Percentiles rank a stretch among this genome's conserved stretches.
These are phyloP conservation scores for Enteromius viviparus DNA, from an alignment of 2,797 vertebrate genomes.

Conservation along the genomic window DNA sequence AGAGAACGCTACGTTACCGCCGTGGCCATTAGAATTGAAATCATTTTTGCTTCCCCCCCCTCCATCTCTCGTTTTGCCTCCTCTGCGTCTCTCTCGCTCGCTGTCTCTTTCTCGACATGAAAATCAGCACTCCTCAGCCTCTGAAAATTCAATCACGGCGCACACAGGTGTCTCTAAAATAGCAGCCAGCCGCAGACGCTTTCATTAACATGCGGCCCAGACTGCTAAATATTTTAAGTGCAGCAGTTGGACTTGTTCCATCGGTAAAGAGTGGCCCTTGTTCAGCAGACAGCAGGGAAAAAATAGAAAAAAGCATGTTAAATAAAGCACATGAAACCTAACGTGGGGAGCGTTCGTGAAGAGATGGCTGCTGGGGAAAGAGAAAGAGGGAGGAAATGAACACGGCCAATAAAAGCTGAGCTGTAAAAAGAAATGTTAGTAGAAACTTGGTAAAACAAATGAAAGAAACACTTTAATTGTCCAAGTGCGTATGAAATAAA, in stretches of 20 bases:
- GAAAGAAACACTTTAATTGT: not conserved
- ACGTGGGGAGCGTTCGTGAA: not conserved
- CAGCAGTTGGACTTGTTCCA: conserved; percentile 80
- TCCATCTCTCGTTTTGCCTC: conserved; percentile 24
- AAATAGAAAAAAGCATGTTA: conserved; percentile 16
- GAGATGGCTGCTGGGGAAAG: not conserved
- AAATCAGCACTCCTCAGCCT: conserved; percentile 35
- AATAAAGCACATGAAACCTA: conserved; percentile 29
- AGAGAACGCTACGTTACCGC: conserved; percentile 81
- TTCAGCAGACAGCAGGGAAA: conserved; percentile 26
- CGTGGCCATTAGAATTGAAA: conserved; percentile 86
- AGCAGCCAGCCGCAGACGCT: conserved; percentile 81
- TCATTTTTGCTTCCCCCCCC: conserved; percentile 66
- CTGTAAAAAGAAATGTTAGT: conserved; percentile 65
- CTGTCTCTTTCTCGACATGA: conserved; percentile 28
- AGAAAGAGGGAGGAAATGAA: conserved; percentile 38
- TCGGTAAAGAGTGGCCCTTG: conserved; percentile 75
- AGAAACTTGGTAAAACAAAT: conserved; percentile 25
- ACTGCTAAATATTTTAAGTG: conserved; percentile 96
- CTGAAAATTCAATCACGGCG: conserved; percentile 48
- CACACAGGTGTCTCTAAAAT: conserved; percentile 51
- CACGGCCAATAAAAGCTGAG: conserved; percentile 71
- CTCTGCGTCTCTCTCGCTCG: conserved; percentile 36
- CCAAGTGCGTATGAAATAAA: not conserved
- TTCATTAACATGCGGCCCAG: conserved; percentile 94